Evolutionary conservation across 2,797 vertebrate species (phyloP), one percentile per base, ranked within the genome.

Genomic region (Eulemur coronatus): DNA sequence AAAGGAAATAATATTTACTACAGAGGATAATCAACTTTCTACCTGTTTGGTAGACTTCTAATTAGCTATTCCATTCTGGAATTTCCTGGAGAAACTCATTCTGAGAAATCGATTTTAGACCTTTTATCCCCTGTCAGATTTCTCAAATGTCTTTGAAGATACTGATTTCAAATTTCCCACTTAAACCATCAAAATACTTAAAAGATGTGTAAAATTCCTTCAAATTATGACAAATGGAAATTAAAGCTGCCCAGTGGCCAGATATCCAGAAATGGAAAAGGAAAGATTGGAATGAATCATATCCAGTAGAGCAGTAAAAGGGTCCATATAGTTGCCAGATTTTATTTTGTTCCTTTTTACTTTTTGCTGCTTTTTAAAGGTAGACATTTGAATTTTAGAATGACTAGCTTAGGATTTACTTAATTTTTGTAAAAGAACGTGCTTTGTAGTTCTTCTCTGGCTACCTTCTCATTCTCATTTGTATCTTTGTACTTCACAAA

Each of bases 371-470:
- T 61, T 97, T 90, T 41, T 94, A 38, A 91, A 91, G 46, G 28
- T 79, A 94, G 79, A 79, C 48, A 52, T 90, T 92, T 76, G 86
- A 67, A 87, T 92, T 92, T 93, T 94, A 84, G 85, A 93, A 79
- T 14, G n/a, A 28, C 86, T 95, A 75, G 4, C 43, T 84, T 91
- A 70, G 33, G 26, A 48, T 65, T 84, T 52, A 84, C 57, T 89
- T 33, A 73, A 4, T 46, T 96, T 93, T 92, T 92, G 9, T 10
- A 28, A 70, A 85, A 90, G 33, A 79, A 81, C 1, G 2, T 76
- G 52, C 1, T 33, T 72, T 89, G 4, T 55, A 69, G 93, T 89
- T 86, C 52, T 89, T 92, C 96, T 61, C 43, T n/a, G n/a, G 22
- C 81, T 95, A 55, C 10, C 33, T 86, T 81, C 46, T 89, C 57